Evolutionary conservation across 1,140 invertebrate genomes (phyloP).

Genomic region (Portunus trituberculatus): DNA sequence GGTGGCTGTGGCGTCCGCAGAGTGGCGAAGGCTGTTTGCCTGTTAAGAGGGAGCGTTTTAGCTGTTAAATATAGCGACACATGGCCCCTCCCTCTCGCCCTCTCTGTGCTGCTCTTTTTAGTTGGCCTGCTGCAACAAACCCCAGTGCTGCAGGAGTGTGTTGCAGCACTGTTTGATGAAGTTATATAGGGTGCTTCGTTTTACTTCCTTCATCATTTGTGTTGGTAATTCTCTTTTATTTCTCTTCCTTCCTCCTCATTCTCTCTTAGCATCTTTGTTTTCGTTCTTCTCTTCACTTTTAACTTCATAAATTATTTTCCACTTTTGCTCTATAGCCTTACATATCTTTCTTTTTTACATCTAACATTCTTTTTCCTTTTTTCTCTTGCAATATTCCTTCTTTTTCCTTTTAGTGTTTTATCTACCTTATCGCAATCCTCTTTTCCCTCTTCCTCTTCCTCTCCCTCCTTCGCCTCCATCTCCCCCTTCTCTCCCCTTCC

Average conservation of each 20-base stretch:
- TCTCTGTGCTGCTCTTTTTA: neutral
- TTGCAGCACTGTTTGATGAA: too few species aligned
- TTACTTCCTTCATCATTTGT: too few species aligned
- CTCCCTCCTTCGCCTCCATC: too few species aligned
- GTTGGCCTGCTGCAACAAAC: neutral
- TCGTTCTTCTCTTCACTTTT: neutral
- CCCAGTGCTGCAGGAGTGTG: neutral
- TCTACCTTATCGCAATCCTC: too few species aligned
- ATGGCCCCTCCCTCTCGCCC: neutral
- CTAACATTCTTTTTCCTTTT: too few species aligned
- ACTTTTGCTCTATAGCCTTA: too few species aligned
- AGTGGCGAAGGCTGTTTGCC: neutral
- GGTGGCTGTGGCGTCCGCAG: neutral
- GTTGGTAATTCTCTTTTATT: too few species aligned
- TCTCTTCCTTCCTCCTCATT: too few species aligned
- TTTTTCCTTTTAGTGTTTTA: too few species aligned
- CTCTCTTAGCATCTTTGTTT: neutral
- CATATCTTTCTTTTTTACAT: neutral
- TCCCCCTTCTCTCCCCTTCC: too few species aligned
- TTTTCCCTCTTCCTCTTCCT: too few species aligned
- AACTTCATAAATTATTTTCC: neutral
- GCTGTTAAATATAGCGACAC: constrained; percentile 12
- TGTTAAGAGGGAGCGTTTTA: neutral
- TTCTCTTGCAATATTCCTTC: too few species aligned
- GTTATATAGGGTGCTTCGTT: neutral